Base-by-base conservation (phyloP, 2,888 invertebrate genomes). In the Leucophenga montana region DNA sequence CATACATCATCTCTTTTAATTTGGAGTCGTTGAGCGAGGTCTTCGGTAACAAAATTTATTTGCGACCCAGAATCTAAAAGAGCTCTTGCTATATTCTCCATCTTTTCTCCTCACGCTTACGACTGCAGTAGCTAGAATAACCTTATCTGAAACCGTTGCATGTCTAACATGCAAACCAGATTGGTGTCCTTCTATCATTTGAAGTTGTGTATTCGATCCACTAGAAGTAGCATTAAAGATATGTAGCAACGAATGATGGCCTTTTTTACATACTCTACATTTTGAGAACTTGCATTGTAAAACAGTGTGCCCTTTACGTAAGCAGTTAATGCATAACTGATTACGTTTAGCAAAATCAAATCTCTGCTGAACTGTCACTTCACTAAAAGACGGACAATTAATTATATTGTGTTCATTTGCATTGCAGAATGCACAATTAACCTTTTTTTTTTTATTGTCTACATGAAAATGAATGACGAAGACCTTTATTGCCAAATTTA, bases 61-160 rank as follows among this genome's bases (percentile, higher is more conserved):
- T 69, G 69, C 0, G 57, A 66, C 2, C 56, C 69, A 22, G 66
- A 54, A 54, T 69, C 69, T 4, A 69, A 31, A 14, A 69, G 44
- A 5, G 57, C 57, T 44, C 69, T 20, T 6, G 66, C 65, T 8
- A 20, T 46, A 18, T 31, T n/a, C 8, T 6, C 9, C 27, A 27
- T 27, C 20, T 18, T 31, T n/a, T n/a, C n/a, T n/a, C n/a, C n/a
- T 33, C 5, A 66, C 39, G 8, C 50, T 16, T 3, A 66, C 53
- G 8, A 53, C 50, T 1, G 66, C 66, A 6, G 66, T 66, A 14
- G 66, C 66, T 1, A 66, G 27, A 9, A 66, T n/a, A 13, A 50
- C 66, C 27, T 53, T 1, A 1, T 61, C 31, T 3, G 3, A 3
- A 13, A 5, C 8, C 3, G 8, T 3, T 8, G 33, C 33, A 61